phyloP scores from a whole-genome alignment of 2,113 vertebrate species.

The Gymnarchus niloticus region DNA sequence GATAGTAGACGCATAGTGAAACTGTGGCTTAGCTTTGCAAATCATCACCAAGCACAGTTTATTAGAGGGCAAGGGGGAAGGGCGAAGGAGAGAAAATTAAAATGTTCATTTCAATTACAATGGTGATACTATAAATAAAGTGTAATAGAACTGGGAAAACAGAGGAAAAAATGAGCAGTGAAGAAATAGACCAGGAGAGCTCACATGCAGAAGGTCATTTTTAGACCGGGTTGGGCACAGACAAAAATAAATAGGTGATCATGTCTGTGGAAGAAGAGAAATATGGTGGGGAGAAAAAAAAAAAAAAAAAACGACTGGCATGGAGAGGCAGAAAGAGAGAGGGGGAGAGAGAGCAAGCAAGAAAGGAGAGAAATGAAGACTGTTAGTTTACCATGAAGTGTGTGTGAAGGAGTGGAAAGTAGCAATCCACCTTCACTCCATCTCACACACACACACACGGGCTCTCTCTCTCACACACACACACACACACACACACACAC shows the following conservation, averaged over 20 bases:
- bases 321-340: slow-evolving; percentile 34
- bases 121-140: neutral
- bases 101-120: slow-evolving; percentile 3
- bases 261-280: neutral
- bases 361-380: slow-evolving; percentile 20
- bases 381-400: slow-evolving; percentile 7
- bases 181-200: neutral
- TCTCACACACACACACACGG: slow-evolving; percentile 21
- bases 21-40: neutral
- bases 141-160: neutral
- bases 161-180: neutral
- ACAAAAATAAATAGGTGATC: neutral
- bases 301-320: slow-evolving; percentile 47
- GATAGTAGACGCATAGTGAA: neutral
- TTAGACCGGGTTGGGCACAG: neutral
- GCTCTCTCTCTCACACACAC: neutral
- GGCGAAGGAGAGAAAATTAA: neutral
- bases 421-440: slow-evolving; percentile 41
- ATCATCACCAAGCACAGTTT: slow-evolving; percentile 6
- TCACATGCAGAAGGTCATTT: neutral
- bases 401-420: slow-evolving; percentile 37
- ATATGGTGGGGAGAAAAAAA: neutral
- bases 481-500: neutral
- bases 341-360: slow-evolving; percentile 25
- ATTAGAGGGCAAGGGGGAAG: neutral